These are phyloP conservation scores for Anhinga rufa DNA, from an alignment of 2,113 vertebrate genomes.

Conservation along the genomic window DNA sequence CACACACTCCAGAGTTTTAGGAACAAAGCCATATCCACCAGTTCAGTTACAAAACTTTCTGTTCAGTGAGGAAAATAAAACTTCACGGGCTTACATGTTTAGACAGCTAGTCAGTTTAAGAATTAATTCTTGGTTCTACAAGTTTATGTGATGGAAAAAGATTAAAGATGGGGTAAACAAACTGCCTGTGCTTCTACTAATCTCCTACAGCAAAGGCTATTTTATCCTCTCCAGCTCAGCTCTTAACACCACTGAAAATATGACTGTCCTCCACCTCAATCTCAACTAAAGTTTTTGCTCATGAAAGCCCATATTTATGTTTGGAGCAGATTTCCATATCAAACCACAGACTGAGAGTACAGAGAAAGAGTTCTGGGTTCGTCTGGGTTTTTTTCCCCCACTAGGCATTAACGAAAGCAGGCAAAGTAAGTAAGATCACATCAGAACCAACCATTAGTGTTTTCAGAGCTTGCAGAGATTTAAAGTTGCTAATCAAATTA, in stretches of 20 bases:
- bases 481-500: not conserved
- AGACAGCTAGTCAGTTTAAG: not conserved
- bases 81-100: not conserved
- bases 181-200: not conserved
- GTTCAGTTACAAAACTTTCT: not conserved
- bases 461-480: not conserved
- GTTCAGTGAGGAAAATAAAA: not conserved
- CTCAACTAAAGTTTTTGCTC: not conserved
- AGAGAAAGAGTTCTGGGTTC: not conserved
- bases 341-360: not conserved
- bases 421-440: not conserved
- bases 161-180: not conserved
- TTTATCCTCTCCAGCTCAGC: not conserved
- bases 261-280: not conserved
- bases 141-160: not conserved
- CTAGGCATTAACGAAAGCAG: not conserved
- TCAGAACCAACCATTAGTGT: not conserved
- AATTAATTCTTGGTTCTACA: not conserved
- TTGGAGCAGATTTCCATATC: not conserved
- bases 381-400: not conserved
- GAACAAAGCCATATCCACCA: not conserved
- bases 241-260: not conserved
- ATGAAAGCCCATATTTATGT: not conserved
- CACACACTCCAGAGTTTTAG: not conserved
- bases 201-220: not conserved